A percentile compares a stretch with the other conserved stretches of the same genome.
These are phyloP conservation scores for Drosophila emarginata DNA, from an alignment of 2,888 invertebrate species.

Conservation along the genomic window DNA sequence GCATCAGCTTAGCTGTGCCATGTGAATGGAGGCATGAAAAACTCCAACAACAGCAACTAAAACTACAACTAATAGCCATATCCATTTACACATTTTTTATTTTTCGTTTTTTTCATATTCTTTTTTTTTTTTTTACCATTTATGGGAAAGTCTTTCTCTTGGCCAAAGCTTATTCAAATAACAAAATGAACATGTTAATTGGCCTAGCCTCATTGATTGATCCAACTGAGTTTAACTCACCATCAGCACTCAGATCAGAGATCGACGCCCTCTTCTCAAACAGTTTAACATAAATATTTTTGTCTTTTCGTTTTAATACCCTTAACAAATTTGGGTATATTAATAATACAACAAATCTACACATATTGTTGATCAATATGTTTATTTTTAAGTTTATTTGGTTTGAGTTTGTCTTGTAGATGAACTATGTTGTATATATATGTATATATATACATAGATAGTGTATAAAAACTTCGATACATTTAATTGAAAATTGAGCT, in stretches of 20 bases:
- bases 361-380: too few relatives aligned
- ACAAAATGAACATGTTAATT: constrained; percentile 64
- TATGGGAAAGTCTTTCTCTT: constrained; percentile 36
- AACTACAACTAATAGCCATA: constrained; percentile 8
- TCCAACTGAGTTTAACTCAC: constrained; percentile 5
- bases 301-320: constrained; percentile 6
- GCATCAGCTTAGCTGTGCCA: constrained; percentile 35
- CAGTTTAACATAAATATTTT: constrained; percentile 67
- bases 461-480: not conserved
- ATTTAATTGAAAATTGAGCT: not conserved
- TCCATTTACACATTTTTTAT: not conserved
- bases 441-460: too few relatives aligned
- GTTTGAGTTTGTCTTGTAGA: too few relatives aligned
- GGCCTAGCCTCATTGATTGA: constrained; percentile 59
- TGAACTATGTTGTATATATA: not conserved
- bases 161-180: constrained; percentile 12
- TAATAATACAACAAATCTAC: not conserved
- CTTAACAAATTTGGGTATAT: not conserved
- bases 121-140: constrained; percentile 33
- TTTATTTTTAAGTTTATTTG: too few relatives aligned
- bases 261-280: constrained; percentile 63
- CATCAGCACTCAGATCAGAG: constrained; percentile 17
- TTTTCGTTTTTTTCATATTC: constrained; percentile 5
- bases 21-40: constrained; percentile 33
- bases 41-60: not conserved